Percentiles rank a stretch among this genome's conserved stretches.
These are phyloP conservation scores for Platyura marginata DNA, from an alignment of 1,140 invertebrate genomes.

Conservation along the genomic window DNA sequence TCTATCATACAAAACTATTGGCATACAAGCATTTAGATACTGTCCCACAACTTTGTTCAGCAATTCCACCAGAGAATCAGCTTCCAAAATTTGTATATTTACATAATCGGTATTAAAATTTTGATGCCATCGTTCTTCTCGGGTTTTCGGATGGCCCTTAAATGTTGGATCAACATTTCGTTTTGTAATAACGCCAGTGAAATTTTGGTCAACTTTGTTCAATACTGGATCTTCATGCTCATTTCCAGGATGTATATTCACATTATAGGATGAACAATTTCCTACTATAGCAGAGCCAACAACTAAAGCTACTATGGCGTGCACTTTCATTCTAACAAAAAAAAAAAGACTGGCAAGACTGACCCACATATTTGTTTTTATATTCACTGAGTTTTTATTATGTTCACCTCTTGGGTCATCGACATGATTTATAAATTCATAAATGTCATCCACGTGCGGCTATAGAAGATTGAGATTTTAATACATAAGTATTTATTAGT, in stretches of 20 bases:
- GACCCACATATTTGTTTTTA: no score
- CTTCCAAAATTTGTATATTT: constrained; percentile 24
- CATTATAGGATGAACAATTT: not conserved
- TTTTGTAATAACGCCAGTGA: constrained; percentile 8
- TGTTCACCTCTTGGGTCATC: not conserved
- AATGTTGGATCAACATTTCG: constrained; percentile 26
- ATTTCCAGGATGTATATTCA: no score
- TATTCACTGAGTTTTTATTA: not conserved
- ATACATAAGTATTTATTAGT: no score
- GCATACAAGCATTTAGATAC: constrained; percentile 36
- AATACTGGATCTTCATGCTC: no score
- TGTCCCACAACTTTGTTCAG: constrained; percentile 32
- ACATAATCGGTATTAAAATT: constrained; percentile 24
- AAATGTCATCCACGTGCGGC: not conserved
- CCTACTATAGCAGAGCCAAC: not conserved
- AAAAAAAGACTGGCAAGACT: not conserved
- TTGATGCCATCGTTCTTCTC: constrained; percentile 28
- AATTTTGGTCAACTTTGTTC: not conserved
- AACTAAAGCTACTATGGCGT: not conserved
- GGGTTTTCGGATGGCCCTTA: constrained; percentile 32
- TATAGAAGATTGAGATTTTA: no score
- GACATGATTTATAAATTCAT: not conserved
- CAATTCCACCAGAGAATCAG: constrained; percentile 30
- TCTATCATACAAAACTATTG: constrained; percentile 40
- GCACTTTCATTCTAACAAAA: not conserved